These are phyloP conservation scores for Scopus umbretta DNA, from an alignment of 2,113 vertebrate genomes.

Conservation along the genomic window DNA sequence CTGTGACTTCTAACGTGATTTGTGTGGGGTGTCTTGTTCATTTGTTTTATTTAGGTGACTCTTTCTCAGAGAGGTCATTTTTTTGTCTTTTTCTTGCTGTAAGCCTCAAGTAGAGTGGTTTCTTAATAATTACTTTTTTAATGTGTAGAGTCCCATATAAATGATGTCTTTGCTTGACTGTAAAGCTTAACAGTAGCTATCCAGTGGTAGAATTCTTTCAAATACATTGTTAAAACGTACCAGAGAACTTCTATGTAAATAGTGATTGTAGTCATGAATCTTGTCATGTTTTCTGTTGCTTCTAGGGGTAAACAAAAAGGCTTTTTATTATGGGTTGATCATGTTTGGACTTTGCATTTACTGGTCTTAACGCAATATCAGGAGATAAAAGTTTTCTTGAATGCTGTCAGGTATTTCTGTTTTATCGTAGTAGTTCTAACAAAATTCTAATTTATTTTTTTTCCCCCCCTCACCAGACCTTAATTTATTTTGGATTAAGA, in stretches of 20 bases:
- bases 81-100: background rate
- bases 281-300: background rate
- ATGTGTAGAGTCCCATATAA: background rate
- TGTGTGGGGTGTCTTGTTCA: background rate
- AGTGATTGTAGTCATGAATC: background rate
- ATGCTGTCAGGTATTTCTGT: background rate
- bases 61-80: background rate
- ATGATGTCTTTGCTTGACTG: background rate
- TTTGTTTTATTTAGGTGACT: background rate
- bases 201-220: background rate
- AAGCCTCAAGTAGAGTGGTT: background rate
- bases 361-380: background rate
- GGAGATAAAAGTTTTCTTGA: background rate
- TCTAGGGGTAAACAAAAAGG: background rate
- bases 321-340: background rate
- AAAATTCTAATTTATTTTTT: background rate
- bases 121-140: background rate
- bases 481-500: slow-evolving; percentile 19
- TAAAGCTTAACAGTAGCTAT: background rate
- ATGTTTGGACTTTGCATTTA: background rate
- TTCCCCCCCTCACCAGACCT: slow-evolving; percentile 26
- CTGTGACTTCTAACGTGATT: background rate
- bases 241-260: background rate
- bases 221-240: background rate
- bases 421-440: background rate